Evolutionary conservation across 1,140 invertebrate species (phyloP).

Genomic region (Brachionus manjavacas): DNA sequence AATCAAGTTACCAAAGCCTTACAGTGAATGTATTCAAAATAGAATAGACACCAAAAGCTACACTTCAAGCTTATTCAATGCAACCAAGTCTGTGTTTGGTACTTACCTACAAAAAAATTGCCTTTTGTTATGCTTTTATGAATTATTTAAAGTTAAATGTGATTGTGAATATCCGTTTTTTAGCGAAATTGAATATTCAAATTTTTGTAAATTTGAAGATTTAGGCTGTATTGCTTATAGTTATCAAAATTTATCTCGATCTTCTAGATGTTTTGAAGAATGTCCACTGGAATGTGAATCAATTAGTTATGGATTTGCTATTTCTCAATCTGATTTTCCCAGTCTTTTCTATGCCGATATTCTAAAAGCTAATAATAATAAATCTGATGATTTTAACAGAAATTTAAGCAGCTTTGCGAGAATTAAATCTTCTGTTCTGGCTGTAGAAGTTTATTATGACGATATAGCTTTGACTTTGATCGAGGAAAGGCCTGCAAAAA

Average conservation of each 20-base stretch:
- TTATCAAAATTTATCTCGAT: not conserved
- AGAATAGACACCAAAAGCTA: not conserved
- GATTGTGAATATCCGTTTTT: not conserved
- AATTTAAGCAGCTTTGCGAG: no score
- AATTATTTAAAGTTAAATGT: not conserved
- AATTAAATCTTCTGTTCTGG: not conserved
- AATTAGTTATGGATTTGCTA: not conserved
- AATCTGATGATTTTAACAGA: no score
- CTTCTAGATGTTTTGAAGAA: not conserved
- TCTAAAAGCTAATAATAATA: no score
- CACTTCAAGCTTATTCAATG: not conserved
- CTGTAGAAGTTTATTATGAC: not conserved
- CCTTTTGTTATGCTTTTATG: not conserved
- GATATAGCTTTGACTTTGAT: not conserved
- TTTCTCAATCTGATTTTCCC: not conserved
- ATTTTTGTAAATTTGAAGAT: not conserved
- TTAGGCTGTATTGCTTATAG: not conserved
- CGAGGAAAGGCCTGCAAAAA: not conserved
- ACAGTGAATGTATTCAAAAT: not conserved
- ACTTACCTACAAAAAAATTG: not conserved
- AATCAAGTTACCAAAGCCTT: not conserved
- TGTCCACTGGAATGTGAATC: slow-evolving; percentile 21
- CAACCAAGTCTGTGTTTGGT: not conserved
- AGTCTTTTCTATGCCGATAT: no score
- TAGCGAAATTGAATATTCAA: no score